phyloP scores from a whole-genome alignment of 53 echinoderm and acorn worm species.

The Temnopleurus reevesii region DNA sequence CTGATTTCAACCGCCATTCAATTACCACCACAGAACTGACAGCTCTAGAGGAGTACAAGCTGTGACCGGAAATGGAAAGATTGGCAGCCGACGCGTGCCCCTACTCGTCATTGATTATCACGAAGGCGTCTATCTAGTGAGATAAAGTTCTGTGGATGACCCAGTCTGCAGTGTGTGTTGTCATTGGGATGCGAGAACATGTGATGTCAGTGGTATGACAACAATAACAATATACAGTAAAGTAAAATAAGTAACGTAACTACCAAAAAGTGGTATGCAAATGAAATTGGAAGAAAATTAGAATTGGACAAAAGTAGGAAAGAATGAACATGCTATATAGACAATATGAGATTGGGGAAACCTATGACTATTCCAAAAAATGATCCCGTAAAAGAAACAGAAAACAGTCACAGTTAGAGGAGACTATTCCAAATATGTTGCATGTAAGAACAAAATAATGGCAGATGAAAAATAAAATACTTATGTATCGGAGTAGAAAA shows the following conservation, averaged over 20 bases:
- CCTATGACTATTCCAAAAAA: too few species aligned
- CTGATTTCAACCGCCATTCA: not conserved
- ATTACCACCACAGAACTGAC: not conserved
- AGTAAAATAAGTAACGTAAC: too few species aligned
- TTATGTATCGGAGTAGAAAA: not conserved
- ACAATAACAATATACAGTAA: too few species aligned
- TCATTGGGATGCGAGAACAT: not conserved
- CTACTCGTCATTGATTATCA: not conserved
- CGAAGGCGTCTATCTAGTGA: not conserved
- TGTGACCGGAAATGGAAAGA: slow-evolving; percentile 4
- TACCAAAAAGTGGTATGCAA: not conserved
- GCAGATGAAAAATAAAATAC: not conserved
- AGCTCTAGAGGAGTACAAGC: not conserved
- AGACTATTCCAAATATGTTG: too few species aligned
- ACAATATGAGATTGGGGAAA: not conserved
- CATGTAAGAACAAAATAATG: too few species aligned
- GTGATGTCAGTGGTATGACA: not conserved
- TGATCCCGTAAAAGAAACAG: too few species aligned
- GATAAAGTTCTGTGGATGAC: not conserved
- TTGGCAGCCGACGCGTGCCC: slow-evolving; percentile 30
- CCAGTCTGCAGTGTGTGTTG: not conserved
- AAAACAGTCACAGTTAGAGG: too few species aligned
- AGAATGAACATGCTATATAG: not conserved
- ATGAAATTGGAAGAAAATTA: not conserved
- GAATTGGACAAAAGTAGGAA: not conserved